These are phyloP conservation scores for Anodontia alba DNA, from an alignment of 2,888 invertebrate genomes.

Conservation along the genomic window DNA sequence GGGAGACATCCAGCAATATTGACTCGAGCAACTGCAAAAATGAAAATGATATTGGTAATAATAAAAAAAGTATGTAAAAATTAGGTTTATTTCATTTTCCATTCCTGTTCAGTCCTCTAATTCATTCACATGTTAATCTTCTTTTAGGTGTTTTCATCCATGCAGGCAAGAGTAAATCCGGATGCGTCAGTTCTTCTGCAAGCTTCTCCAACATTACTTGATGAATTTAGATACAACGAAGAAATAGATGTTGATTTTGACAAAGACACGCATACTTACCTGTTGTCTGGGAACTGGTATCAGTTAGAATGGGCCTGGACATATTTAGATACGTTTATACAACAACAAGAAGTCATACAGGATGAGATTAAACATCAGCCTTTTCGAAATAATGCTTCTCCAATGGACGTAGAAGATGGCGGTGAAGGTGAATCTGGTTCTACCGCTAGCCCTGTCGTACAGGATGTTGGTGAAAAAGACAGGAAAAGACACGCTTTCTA, in stretches of 20 bases:
- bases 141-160: background rate
- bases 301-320: constrained; percentile 67
- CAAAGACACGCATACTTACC: background rate
- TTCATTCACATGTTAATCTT: background rate
- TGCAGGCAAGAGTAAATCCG: constrained; percentile 20
- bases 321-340: constrained; percentile 54
- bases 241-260: constrained; percentile 20
- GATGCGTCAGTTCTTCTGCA: constrained; percentile 52
- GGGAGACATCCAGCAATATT: no score
- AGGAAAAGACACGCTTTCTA: background rate
- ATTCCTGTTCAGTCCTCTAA: no score
- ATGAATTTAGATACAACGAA: constrained; percentile 45
- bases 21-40: no score
- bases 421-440: background rate
- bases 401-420: constrained; percentile 32
- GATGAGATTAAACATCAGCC: constrained; percentile 32
- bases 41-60: no score
- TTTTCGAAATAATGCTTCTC: constrained; percentile 23
- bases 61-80: no score
- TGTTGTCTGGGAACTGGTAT: constrained; percentile 55
- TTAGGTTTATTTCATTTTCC: no score
- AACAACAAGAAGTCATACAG: constrained; percentile 49
- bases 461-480: background rate
- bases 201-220: constrained; percentile 33
- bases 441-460: background rate